These are phyloP conservation scores for Orthosia gracilis DNA, from an alignment of 2,888 invertebrate genomes.

Conservation along the genomic window DNA sequence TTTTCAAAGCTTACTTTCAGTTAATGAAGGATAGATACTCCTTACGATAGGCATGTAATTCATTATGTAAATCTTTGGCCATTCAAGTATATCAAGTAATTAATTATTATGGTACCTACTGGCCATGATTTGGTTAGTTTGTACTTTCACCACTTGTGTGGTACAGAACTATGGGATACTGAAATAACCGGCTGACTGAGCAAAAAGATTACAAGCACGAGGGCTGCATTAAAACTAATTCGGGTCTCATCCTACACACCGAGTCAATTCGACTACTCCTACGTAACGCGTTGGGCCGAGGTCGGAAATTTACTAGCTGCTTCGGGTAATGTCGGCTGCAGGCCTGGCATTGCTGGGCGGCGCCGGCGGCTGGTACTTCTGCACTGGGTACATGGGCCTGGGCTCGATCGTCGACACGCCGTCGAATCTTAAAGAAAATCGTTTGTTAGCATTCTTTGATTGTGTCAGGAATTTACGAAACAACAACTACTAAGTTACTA, in stretches of 20 bases:
- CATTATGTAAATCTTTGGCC: conserved; percentile 63
- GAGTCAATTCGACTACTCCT: conserved; percentile 56
- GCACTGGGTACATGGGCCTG: conserved; percentile 84
- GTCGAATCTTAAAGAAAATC: conserved; percentile 77
- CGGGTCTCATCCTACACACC: conserved; percentile 49
- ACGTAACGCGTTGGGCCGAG: conserved; percentile 29
- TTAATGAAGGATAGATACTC: conserved; percentile 11
- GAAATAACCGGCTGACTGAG: conserved; percentile 53
- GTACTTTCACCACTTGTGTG: conserved; percentile 50
- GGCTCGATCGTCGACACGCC: conserved; percentile 83
- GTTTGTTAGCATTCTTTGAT: neutral
- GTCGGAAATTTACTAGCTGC: conserved; percentile 69
- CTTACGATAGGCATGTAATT: conserved; percentile 22
- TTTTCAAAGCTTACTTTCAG: neutral
- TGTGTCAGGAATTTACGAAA: neutral
- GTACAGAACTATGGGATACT: conserved; percentile 18
- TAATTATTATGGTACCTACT: conserved; percentile 44
- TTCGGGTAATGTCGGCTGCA: conserved; percentile 65
- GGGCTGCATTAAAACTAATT: conserved; percentile 50
- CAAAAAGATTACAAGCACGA: conserved; percentile 42
- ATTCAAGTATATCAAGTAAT: conserved; percentile 28
- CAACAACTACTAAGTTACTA: too few relatives aligned
- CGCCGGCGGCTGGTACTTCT: conserved; percentile 78
- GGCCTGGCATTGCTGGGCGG: conserved; percentile 66
- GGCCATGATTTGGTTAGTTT: conserved; percentile 65